phyloP scores from a whole-genome alignment of 2,797 vertebrate species.

The Ambastaia sidthimunki region DNA sequence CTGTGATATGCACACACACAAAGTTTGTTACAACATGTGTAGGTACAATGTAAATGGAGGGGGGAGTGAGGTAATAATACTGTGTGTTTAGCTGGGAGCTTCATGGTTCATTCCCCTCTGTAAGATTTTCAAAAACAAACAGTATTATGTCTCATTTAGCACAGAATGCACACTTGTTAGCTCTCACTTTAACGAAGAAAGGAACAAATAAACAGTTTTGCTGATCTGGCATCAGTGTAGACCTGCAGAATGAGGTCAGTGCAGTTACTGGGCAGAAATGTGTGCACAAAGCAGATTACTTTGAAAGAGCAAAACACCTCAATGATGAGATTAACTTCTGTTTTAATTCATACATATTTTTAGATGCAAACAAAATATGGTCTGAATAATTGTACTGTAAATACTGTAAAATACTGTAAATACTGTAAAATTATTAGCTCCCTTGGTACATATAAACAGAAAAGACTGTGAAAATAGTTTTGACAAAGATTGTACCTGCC shows the following conservation, averaged over 20 bases:
- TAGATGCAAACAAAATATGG: conserved; percentile 21
- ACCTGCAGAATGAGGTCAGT: not conserved
- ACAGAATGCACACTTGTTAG: conserved; percentile 18
- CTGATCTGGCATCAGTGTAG: conserved; percentile 24
- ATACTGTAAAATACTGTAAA: no score
- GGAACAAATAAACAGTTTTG: conserved; percentile 8
- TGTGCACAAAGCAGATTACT: not conserved
- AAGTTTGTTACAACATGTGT: not conserved
- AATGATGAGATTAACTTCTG: not conserved
- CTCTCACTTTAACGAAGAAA: conserved; percentile 11
- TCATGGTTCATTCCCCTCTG: not conserved
- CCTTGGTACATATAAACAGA: no score
- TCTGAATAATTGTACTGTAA: no score
- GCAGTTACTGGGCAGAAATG: conserved; percentile 14
- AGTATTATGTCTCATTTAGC: conserved; percentile 8
- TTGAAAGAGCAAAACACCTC: not conserved
- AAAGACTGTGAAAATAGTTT: no score
- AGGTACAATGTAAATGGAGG: not conserved
- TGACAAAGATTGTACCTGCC: no score
- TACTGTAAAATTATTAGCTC: no score
- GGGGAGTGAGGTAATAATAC: not conserved
- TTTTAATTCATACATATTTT: not conserved
- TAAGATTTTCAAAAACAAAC: conserved; percentile 30
- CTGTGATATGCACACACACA: not conserved
- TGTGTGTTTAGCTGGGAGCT: not conserved